Base-by-base conservation (phyloP, 2,888 invertebrate genomes). In the Metopia argyrocephala region DNA sequence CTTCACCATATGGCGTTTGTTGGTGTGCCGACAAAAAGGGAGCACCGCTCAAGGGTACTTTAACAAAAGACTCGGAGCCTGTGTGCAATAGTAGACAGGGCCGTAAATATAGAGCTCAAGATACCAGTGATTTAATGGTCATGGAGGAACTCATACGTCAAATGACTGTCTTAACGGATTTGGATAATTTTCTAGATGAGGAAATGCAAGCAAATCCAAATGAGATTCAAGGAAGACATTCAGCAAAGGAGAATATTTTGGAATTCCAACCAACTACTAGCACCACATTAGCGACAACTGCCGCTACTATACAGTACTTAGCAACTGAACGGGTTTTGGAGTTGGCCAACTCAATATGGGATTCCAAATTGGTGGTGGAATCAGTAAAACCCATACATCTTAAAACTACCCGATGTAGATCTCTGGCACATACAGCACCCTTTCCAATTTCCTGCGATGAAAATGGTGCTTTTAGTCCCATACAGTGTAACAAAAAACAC, bases 1-100 rank as follows among this genome's bases (percentile, higher is more conserved):
- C 86, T 0, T 82, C 83, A 45, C 85, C 86, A 0, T 92, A 94
- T 86, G 95, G 95, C 3, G 95, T 96, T 0, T 96, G 96, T 86
- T 96, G 96, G 96, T 96, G 96, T 88, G 96, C 96, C 2, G 95
- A 94, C 85, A 94, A 94, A 45, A 94, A 94, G 84, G 96, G 96
- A 0, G 95, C 95, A 83, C 95, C 96, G 0, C 90, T 96, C 2
- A 96, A 96, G 88, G 96, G 96, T 1, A 94, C 96, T 0, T 89
- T 96, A 61, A 94, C 95, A 0, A 92, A 96, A 59, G 96, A 95
- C 21, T 92, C 92, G 1, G 93, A 94, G 83, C 96, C 96, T 0
- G 91, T 93, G 46, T 96, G 96, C 88, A 95, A 95, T 88, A 95
- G 95, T 88, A 92, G 96, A 48, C 95, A 96, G 88, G 96, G 95